A percentile compares a stretch with the other conserved stretches of the same genome.
These are phyloP conservation scores for Oplegnathus fasciatus DNA, from an alignment of 2,113 vertebrate species.

Conservation along the genomic window DNA sequence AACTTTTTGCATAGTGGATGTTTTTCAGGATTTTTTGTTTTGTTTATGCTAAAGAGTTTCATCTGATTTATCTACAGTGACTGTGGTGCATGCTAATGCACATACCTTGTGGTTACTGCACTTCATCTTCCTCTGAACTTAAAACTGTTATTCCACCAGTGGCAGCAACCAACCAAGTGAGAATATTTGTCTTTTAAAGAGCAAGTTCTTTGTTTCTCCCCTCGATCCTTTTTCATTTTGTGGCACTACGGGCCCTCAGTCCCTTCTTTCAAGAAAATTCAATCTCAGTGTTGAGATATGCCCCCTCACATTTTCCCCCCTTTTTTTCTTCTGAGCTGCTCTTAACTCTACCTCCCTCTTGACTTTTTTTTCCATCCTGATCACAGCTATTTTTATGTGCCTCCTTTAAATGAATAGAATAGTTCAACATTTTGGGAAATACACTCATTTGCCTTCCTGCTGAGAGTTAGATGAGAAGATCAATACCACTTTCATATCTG, in stretches of 20 bases:
- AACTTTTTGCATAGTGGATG: not conserved
- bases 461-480: not conserved
- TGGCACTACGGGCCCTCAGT: not conserved
- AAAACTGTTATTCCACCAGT: slow-evolving; percentile 31
- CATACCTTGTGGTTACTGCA: slow-evolving; percentile 1
- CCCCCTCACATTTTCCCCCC: not conserved
- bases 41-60: not conserved
- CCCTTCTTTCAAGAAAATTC: slow-evolving; percentile 35
- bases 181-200: slow-evolving; percentile 32
- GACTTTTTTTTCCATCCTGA: not conserved
- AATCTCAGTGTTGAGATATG: slow-evolving; percentile 33
- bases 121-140: slow-evolving; percentile 36
- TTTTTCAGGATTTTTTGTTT: not conserved
- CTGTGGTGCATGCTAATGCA: slow-evolving; percentile 22
- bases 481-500: not conserved
- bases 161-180: slow-evolving; percentile 15
- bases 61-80: slow-evolving; percentile 10
- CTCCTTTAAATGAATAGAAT: not conserved
- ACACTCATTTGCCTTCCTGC: not conserved
- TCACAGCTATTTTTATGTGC: not conserved
- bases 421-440: not conserved
- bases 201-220: not conserved
- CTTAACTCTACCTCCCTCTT: not conserved
- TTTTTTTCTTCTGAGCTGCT: not conserved
- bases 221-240: not conserved